Percentiles rank a stretch among this genome's conserved stretches.
These are phyloP conservation scores for Rhombomys opimus DNA, from an alignment of 2,113 vertebrate genomes.

Conservation along the genomic window DNA sequence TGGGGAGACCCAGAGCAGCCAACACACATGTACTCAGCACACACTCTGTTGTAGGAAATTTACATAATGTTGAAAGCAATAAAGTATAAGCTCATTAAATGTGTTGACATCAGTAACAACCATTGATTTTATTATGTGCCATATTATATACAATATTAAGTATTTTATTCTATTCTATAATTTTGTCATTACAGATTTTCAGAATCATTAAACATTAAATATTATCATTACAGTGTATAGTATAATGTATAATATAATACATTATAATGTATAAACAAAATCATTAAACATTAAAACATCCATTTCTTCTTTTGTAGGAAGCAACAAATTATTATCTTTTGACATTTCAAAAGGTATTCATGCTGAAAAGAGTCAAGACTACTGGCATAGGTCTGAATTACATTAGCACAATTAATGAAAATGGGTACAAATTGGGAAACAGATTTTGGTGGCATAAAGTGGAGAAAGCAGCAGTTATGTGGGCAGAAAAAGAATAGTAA, in stretches of 20 bases:
- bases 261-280: background rate
- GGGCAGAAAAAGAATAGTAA: background rate
- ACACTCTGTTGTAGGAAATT: background rate
- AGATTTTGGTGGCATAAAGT: background rate
- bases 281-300: background rate
- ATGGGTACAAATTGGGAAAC: background rate
- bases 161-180: background rate
- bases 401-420: background rate
- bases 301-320: background rate
- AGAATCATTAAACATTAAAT: background rate
- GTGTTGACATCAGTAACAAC: background rate
- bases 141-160: background rate
- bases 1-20: background rate
- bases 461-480: background rate
- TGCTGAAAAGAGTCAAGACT: background rate
- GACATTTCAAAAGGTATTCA: background rate
- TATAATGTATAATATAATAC: too few relatives aligned
- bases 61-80: background rate
- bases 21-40: background rate
- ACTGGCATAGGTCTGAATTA: background rate
- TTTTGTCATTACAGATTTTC: conserved; percentile 32
- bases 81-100: background rate
- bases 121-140: background rate
- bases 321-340: background rate
- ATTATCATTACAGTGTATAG: too few relatives aligned